Evolutionary conservation across 2,113 vertebrate species (phyloP), one percentile per base, ranked within the genome.

Genomic region (Cepphus grylle): DNA sequence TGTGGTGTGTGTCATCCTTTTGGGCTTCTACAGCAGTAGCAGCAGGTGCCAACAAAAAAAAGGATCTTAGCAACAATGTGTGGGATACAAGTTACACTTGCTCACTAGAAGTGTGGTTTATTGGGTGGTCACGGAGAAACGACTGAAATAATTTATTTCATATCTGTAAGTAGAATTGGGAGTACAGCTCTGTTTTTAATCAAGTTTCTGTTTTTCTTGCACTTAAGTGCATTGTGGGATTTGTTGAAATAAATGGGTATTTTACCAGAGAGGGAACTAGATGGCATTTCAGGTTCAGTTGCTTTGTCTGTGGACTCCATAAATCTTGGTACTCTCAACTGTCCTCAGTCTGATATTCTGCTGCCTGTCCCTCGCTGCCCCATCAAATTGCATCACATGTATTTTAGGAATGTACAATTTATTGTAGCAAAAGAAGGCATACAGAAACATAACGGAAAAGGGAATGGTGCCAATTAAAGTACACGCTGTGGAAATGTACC

Each of bases 341-440:
- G 11, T 62, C 36, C 38, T 18, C 30, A n/a, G 8, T 43, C 45
- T 70, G 53, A 74, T 56, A 45, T 36, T 70, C 40, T 3, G 2
- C 3, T 1, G 5, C n/a, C 36, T 29, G 14, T 6, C 7, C 11
- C 7, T 15, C 2, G 3, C 4, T 5, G 9, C 20, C 26, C 14
- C 30, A 25, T 38, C 29, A 56, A 86, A 74, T 25, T 92, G 9
- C 19, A 42, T 53, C 30, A 36, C 5, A 12, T 3, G 0, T 71
- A 17, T 25, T 79, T 79, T 62, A 70, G 47, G 16, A 76, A 42
- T 8, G 12, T 67, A 49, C 13, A 61, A 23, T 23, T 32, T 49
- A 36, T 17, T 47, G 4, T 11, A 53, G 38, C 13, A 76, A 71
- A 80, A 76, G 45, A 20, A 58, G 16, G 19, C n/a, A 47, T 47